A percentile compares a stretch with the other conserved stretches of the same genome.
These are phyloP conservation scores for Rachycentron canadum DNA, from an alignment of 2,797 vertebrate genomes.

Conservation along the genomic window DNA sequence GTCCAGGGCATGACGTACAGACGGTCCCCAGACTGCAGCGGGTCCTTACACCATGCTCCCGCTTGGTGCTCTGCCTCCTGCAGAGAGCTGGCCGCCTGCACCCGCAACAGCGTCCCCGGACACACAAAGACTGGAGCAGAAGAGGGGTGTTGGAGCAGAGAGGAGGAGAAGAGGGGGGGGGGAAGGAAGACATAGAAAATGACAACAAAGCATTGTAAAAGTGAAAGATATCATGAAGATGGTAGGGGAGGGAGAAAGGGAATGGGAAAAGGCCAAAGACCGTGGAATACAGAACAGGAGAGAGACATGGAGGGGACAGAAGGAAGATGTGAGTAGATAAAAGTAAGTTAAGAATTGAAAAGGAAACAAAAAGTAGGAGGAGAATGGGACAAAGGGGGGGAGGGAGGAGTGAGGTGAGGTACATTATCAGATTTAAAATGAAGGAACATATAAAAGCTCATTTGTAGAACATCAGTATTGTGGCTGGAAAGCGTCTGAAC, in stretches of 20 bases:
- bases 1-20: constrained; percentile 98
- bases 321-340: constrained; percentile 65
- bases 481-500: constrained; percentile 73
- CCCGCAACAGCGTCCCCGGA: constrained; percentile 91
- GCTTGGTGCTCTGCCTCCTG: constrained; percentile 95
- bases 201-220: constrained; percentile 68
- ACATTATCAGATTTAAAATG: constrained; percentile 84
- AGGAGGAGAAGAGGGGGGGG: constrained; percentile 45
- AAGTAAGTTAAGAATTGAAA: constrained; percentile 68
- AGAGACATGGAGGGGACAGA: constrained; percentile 51
- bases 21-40: constrained; percentile 94
- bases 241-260: constrained; percentile 53
- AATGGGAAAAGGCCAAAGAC: constrained; percentile 61
- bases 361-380: constrained; percentile 61
- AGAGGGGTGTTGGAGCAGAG: constrained; percentile 60
- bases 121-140: constrained; percentile 93
- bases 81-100: constrained; percentile 90
- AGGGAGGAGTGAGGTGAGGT: constrained; percentile 65
- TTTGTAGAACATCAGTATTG: constrained; percentile 81
- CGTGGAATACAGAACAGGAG: constrained; percentile 60
- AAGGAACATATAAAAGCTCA: constrained; percentile 82
- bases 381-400: constrained; percentile 48
- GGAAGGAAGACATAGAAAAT: constrained; percentile 57
- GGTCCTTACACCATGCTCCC: constrained; percentile 97
- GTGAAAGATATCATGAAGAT: constrained; percentile 59